Evolutionary conservation across 2,888 invertebrate species (phyloP), one percentile per base, ranked within the genome.

Genomic region (Folsomia manolachei): DNA sequence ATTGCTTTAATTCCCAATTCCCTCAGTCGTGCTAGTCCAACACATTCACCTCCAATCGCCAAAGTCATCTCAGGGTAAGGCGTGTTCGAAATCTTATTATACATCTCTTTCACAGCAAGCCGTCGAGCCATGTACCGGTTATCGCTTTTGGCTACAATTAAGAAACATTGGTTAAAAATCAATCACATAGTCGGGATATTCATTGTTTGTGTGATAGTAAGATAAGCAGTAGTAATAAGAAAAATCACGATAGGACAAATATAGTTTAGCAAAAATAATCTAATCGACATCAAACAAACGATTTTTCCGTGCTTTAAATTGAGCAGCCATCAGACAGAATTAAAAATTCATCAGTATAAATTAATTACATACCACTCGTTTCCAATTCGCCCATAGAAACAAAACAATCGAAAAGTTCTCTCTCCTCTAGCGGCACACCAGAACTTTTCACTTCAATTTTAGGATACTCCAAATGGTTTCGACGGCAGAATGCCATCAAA

Each of bases 91-190:
- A 79, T 26, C 11, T 23, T 11, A 24, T 74, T 69, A 25, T 63
- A 79, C 74, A 75, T 73, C n/a, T 69, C 51, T 60, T 69, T 72
- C 0, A 76, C 79, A 14, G 79, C 73, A 39, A 73, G 27, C n/a
- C 76, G 23, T 24, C 71, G 73, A 11, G 79, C 79, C 63, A 77
- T 60, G 25, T 66, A 61, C 1, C 67, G 62, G 25, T 70, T 69
- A 60, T 79, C 79, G 65, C 79, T 79, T 25, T 70, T 27, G 4
- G 72, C 79, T 71, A 65, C 61, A 68, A 56, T n/a, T n/a, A n/a
- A n/a, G n/a, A n/a, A n/a, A n/a, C n/a, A n/a, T n/a, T n/a, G n/a
- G n/a, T n/a, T n/a, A n/a, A n/a, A n/a, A n/a, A n/a, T n/a, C n/a
- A n/a, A n/a, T n/a, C n/a, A n/a, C n/a, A n/a, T n/a, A n/a, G n/a